Evolutionary conservation across 2,888 invertebrate genomes (phyloP).

Genomic region (Eurois occulta): DNA sequence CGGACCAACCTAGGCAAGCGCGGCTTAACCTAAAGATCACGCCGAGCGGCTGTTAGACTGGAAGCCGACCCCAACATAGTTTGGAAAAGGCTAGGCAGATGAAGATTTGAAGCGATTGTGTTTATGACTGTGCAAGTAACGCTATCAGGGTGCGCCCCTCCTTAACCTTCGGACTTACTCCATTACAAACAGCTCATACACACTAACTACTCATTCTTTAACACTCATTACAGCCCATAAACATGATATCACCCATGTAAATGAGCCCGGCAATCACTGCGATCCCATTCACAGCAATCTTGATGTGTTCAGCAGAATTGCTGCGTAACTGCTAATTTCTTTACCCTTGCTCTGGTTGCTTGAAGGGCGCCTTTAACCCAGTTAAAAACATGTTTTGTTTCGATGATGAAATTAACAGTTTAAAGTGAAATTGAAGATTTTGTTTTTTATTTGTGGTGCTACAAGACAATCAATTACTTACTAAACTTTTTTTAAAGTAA

Average conservation of each 20-base stretch:
- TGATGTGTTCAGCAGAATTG: slow-evolving; percentile 3
- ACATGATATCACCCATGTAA: slow-evolving; percentile 47
- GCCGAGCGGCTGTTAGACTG: too few species aligned
- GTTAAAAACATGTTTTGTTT: slow-evolving; percentile 28
- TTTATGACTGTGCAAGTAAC: background rate
- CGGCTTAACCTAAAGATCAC: too few species aligned
- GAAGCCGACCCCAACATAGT: too few species aligned
- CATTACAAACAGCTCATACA: slow-evolving; percentile 21
- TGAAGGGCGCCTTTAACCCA: slow-evolving; percentile 28
- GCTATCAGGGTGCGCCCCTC: background rate
- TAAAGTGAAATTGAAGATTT: background rate
- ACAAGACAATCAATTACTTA: background rate
- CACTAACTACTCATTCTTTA: slow-evolving; percentile 31
- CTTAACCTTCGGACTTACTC: slow-evolving; percentile 9
- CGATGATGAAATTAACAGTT: background rate
- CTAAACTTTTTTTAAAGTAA: background rate
- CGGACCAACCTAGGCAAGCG: too few species aligned
- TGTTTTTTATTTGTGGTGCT: too few species aligned
- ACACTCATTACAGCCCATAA: background rate
- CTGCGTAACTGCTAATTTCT: slow-evolving; percentile 31
- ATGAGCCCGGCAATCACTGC: slow-evolving; percentile 12
- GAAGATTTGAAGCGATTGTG: background rate
- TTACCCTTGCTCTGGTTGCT: slow-evolving; percentile 35
- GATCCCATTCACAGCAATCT: slow-evolving; percentile 28
- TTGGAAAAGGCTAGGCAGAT: too few species aligned